Percentiles rank a stretch among this genome's conserved stretches.
These are phyloP conservation scores for Bergia puertoricense DNA, from an alignment of 92 coral and sea anemone species.

Conservation along the genomic window DNA sequence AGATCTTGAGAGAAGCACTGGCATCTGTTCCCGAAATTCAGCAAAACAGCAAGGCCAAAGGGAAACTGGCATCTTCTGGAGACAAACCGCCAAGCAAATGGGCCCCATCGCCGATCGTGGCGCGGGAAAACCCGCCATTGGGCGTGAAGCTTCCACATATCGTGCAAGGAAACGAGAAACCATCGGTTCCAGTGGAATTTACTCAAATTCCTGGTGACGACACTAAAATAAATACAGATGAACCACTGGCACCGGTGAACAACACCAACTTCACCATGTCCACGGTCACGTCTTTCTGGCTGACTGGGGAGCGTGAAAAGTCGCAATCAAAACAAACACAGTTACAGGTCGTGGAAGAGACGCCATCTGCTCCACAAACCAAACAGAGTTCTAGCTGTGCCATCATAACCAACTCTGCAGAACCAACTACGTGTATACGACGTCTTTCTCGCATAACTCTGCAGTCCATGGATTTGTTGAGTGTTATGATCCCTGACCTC, in stretches of 20 bases:
- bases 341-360: not conserved
- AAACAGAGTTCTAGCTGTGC: not conserved
- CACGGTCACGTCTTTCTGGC: not conserved
- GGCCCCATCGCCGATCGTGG: constrained; percentile 14
- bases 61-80: not conserved
- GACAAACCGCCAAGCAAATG: not conserved
- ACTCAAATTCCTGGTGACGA: not conserved
- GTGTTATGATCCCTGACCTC: constrained; percentile 1
- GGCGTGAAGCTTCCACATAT: not conserved
- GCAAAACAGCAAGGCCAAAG: constrained; percentile 3
- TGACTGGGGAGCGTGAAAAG: not conserved
- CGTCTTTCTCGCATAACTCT: constrained; percentile 5
- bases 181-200: constrained; percentile 7
- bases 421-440: not conserved
- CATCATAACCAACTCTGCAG: not conserved
- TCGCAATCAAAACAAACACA: constrained; percentile 7
- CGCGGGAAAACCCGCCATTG: constrained; percentile 9
- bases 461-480: constrained; percentile 9
- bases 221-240: not conserved
- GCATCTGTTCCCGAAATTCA: constrained; percentile 6
- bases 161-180: constrained; percentile 4
- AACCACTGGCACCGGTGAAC: constrained; percentile 6
- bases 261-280: not conserved
- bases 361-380: constrained; percentile 2
- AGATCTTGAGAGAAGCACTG: constrained; percentile 16